Evolutionary conservation across 2,888 invertebrate genomes (phyloP), one percentile per base, ranked within the genome.

Genomic region (Agonum fuliginosum): DNA sequence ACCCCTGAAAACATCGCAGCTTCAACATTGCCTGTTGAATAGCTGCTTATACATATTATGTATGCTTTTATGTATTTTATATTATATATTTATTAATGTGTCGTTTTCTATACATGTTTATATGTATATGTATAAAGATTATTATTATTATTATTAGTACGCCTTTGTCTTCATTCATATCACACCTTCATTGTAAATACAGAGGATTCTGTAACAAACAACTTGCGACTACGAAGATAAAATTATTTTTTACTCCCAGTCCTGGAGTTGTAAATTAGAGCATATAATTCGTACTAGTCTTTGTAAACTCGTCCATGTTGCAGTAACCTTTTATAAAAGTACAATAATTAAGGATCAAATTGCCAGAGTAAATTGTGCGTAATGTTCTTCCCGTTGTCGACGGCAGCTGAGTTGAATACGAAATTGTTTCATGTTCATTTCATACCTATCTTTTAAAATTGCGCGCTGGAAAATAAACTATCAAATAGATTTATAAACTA

Each of bases 361-460:
- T 73, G 73, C 73, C 58, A 17, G 73, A 73, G 73, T 73, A 73
- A 73, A 73, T 73, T 73, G 73, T 73, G 73, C 73, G 73, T 73
- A 73, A 73, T 73, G 58, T 73, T 54, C 73, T 73, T 54, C 41
- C 58, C 41, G 73, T 58, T 73, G 73, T 51, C 41, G 58, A 41
- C 58, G 54, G 41, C 3, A 37, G 24, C 58, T 58, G 73, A 54
- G 41, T 17, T 20, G 73, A 73, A 73, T 73, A 73, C 73, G 58
- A 58, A 73, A 73, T 73, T 74, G 62, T 62, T 37, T 62, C 74
- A 74, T 65, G 43, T 74, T 74, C 46, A 43, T 74, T 72, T 62
- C 19, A 27, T 65, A 62, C 27, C 19, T 48, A 14, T 74, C 37
- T 41, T 73, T 24, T 54, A 73, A 51, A 58, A 73, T 73, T 58